Evolutionary conservation across 2,888 invertebrate genomes (phyloP).

Genomic region (Siphonodentalium dalli): DNA sequence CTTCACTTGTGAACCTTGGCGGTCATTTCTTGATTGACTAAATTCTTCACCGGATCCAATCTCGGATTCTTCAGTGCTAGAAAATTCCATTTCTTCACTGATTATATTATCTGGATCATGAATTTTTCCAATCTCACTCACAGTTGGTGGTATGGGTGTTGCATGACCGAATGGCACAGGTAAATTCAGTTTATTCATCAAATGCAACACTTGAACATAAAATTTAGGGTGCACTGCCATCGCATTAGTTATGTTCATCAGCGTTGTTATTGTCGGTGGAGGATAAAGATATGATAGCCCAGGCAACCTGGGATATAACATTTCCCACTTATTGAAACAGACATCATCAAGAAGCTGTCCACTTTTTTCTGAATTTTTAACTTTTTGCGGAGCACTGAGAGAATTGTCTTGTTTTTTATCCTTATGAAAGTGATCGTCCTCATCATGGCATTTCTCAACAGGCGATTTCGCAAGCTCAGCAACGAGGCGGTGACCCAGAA

Average conservation of each 20-base stretch:
- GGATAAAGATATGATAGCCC: slow-evolving; percentile 77
- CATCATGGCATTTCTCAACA: slow-evolving; percentile 37
- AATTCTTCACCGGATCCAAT: slow-evolving; percentile 72
- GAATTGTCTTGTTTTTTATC: too few relatives aligned
- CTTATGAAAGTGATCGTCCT: too few relatives aligned
- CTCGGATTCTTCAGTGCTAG: slow-evolving; percentile 71
- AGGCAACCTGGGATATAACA: slow-evolving; percentile 61
- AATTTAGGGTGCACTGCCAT: slow-evolving; percentile 80
- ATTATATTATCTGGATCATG: slow-evolving; percentile 25
- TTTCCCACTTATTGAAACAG: too few relatives aligned
- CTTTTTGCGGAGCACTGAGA: too few relatives aligned
- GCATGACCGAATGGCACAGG: slow-evolving; percentile 78
- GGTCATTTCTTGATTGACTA: neutral
- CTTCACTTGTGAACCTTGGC: neutral
- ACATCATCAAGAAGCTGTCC: too few relatives aligned
- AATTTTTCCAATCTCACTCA: neutral
- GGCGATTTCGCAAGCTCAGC: slow-evolving; percentile 74
- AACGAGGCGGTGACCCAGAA: slow-evolving; percentile 74
- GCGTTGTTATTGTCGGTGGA: slow-evolving; percentile 75
- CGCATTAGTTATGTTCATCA: slow-evolving; percentile 80
- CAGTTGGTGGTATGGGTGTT: slow-evolving; percentile 53
- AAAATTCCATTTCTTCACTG: slow-evolving; percentile 41
- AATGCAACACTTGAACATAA: slow-evolving; percentile 80
- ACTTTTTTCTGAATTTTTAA: too few relatives aligned
- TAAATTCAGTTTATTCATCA: slow-evolving; percentile 95